phyloP scores from a whole-genome alignment of 1,140 invertebrate genomes.

The Amyelois transitella region DNA sequence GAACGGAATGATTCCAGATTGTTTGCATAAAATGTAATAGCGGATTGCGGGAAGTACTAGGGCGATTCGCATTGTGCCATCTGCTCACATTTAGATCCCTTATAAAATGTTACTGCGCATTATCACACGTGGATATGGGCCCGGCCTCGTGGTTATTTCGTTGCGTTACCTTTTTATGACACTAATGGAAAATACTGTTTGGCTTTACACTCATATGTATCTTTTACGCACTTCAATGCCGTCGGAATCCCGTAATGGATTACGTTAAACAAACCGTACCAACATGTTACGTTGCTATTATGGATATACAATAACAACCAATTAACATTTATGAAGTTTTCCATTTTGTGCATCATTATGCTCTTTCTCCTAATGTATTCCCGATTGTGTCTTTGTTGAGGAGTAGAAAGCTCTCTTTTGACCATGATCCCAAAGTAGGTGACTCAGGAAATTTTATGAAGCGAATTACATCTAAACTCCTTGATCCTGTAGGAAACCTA shows the following conservation, averaged over 20 bases:
- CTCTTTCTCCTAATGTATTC: too few species aligned
- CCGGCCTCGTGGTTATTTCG: constrained; percentile 49
- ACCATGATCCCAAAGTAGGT: too few species aligned
- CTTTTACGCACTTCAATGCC: constrained; percentile 28
- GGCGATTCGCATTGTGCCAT: constrained; percentile 62
- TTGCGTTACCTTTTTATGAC: constrained; percentile 62
- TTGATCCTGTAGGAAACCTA: too few species aligned
- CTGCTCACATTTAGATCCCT: constrained; percentile 67
- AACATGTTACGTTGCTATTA: neutral
- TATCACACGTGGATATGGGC: constrained; percentile 58
- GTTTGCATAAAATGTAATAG: constrained; percentile 52
- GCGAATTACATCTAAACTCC: too few species aligned
- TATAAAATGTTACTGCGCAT: constrained; percentile 70
- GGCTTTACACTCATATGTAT: constrained; percentile 40
- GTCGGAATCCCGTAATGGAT: neutral
- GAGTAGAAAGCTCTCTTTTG: too few species aligned
- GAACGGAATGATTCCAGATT: constrained; percentile 28
- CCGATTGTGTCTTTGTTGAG: too few species aligned
- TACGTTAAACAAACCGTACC: neutral
- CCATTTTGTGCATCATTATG: too few species aligned
- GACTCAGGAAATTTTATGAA: too few species aligned
- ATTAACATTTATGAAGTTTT: neutral
- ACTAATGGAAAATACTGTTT: constrained; percentile 63
- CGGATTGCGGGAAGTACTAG: constrained; percentile 56
- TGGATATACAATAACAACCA: neutral